Conservation (phyloP, 2,888 invertebrate species). For the Harmothoe impar region DNA sequence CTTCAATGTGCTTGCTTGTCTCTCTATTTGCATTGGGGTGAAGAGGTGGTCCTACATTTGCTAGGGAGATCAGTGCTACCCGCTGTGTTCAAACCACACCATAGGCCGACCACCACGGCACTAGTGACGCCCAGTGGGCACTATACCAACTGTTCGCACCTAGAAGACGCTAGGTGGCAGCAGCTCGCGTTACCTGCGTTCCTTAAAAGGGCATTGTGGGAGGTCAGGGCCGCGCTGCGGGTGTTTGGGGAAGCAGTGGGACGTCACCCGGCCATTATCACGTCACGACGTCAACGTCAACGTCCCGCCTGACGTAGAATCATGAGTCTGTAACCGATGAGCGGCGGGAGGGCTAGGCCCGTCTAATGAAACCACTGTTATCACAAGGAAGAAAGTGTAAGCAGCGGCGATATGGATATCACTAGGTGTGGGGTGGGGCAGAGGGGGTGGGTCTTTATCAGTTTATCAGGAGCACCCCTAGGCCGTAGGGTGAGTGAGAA, state of each 20-base stretch:
- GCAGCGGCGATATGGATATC: neutral
- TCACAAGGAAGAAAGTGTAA: neutral
- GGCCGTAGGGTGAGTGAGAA: neutral
- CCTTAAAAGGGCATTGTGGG: neutral
- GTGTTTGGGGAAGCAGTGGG: slow-evolving; percentile 24
- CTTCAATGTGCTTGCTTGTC: too few species aligned
- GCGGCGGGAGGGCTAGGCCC: neutral
- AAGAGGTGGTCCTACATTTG: too few species aligned
- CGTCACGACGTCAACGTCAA: slow-evolving; percentile 3
- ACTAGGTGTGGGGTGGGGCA: neutral
- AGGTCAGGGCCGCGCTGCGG: slow-evolving; percentile 36
- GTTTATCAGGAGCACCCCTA: neutral
- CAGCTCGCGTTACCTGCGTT: slow-evolving; percentile 51
- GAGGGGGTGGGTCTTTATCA: neutral
- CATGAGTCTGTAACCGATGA: too few species aligned
- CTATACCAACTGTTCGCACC: slow-evolving; percentile 57
- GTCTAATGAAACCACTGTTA: neutral
- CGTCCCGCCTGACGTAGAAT: neutral
- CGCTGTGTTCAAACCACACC: too few species aligned
- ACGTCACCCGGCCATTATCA: slow-evolving; percentile 51
- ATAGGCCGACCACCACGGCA: neutral
- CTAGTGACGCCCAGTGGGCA: slow-evolving; percentile 27
- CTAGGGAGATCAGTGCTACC: too few species aligned
- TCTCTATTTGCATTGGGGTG: too few species aligned
- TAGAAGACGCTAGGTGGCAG: slow-evolving; percentile 44